Evolutionary conservation across 2,797 vertebrate genomes (phyloP), one percentile per base, ranked within the genome.

Genomic region (Channallabes apus): DNA sequence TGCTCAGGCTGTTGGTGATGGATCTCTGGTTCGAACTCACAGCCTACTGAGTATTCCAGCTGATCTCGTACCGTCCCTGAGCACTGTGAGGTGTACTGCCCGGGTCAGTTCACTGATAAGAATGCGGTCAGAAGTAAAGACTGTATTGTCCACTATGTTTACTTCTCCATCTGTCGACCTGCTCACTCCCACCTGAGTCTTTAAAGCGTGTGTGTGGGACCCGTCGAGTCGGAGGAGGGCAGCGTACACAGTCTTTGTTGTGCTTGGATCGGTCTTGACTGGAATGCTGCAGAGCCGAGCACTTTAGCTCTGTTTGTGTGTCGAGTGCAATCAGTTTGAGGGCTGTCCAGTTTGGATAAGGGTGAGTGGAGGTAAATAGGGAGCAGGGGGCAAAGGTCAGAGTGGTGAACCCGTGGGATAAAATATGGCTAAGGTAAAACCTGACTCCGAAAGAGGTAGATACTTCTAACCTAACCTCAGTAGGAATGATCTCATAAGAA

Each of bases 261-360:
- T 88, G 71, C 85, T 90, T 90, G 85, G 88, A 87, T 90, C 88
- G 87, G 81, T 83, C 85, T 84, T 78, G 56, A 54, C 29, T 51
- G 86, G 86, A 89, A 87, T 86, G 86, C 56, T 67, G 32, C 4
- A 22, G 84, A 82, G 65, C 69, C 6, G 61, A 75, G 61, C 20
- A n/a, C 24, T 83, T 83, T 24, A 67, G 58, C 6, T 8, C 72
- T 32, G 24, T 73, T 82, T 54, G 32, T 65, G 51, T 29, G 78
- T 8, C 6, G 29, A 67, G 84, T 58, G 29, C 80, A 46, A 77
- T 41, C 22, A 29, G 62, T 54, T 54, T 54, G 51, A 54, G 62
- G 85, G 80, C 20, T 56, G 22, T 82, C 77, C 18, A 20, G 71
- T 46, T n/a, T 68, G 72, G 79, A 85, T 73, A n/a, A 82, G 79